Percentiles rank a stretch among this genome's conserved stretches.
phyloP scores from a whole-genome alignment of 2,797 vertebrate species.

The Triplophysa yarkandensis region DNA sequence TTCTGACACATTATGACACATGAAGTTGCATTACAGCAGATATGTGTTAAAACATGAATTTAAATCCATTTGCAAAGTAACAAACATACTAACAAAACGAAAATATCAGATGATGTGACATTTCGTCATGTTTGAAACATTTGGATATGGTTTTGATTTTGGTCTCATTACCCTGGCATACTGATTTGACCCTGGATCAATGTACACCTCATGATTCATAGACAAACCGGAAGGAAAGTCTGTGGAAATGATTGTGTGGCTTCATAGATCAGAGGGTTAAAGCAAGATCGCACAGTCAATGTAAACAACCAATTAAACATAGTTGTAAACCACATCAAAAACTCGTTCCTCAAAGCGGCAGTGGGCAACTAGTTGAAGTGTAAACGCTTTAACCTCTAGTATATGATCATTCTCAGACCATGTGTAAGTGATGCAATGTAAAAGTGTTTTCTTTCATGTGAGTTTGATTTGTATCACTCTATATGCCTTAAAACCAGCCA shows the following conservation, averaged over 20 bases:
- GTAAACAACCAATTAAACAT: slow-evolving; percentile 36
- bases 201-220: slow-evolving; percentile 25
- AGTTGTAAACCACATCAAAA: slow-evolving; percentile 34
- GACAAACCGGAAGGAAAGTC: slow-evolving; percentile 7
- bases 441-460: slow-evolving; percentile 17
- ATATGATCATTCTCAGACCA: slow-evolving; percentile 24
- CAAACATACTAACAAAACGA: no score
- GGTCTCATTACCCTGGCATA: slow-evolving; percentile 11
- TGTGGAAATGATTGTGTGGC: slow-evolving; percentile 9
- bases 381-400: neutral
- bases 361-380: neutral
- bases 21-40: no score
- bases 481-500: slow-evolving; percentile 1
- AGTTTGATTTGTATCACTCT: neutral
- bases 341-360: neutral
- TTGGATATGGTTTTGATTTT: neutral
- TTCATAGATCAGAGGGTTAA: neutral
- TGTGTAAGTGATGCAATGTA: slow-evolving; percentile 1
- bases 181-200: neutral
- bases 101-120: neutral
- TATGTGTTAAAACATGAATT: no score
- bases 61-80: no score
- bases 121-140: neutral
- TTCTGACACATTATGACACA: no score
- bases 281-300: neutral